Percentiles rank a stretch among this genome's conserved stretches.
These are phyloP conservation scores for Etia nguti DNA, from an alignment of 2,113 vertebrate species.

Conservation along the genomic window DNA sequence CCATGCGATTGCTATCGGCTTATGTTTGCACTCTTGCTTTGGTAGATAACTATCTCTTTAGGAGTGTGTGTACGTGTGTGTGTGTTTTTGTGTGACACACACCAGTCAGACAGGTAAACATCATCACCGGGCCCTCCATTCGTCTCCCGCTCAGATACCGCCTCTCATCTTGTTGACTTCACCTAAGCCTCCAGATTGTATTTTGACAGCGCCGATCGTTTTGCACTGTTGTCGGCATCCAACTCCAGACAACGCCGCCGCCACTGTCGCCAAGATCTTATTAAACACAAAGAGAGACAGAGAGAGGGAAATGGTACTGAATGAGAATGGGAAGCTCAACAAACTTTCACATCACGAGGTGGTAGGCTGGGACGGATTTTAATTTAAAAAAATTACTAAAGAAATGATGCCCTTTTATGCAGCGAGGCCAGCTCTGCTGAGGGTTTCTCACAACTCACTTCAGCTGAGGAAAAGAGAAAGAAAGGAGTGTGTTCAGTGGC, in stretches of 20 bases:
- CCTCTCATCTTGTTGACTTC: slow-evolving; percentile 57
- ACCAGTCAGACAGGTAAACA: slow-evolving; percentile 46
- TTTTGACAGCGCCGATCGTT: slow-evolving; percentile 57
- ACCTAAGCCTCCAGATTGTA: slow-evolving; percentile 56
- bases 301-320: slow-evolving; percentile 12
- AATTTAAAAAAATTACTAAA: not conserved
- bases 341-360: not conserved
- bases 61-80: not conserved
- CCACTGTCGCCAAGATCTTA: slow-evolving; percentile 17
- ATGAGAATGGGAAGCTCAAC: slow-evolving; percentile 27
- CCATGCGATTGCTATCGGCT: slow-evolving; percentile 2
- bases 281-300: slow-evolving; percentile 20
- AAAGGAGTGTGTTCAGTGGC: not conserved
- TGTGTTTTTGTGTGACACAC: not conserved
- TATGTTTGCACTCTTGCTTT: not conserved
- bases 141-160: slow-evolving; percentile 8
- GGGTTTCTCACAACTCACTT: not conserved
- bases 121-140: not conserved
- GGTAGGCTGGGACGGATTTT: not conserved
- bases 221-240: not conserved
- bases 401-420: not conserved
- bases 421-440: not conserved
- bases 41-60: slow-evolving; percentile 20
- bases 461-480: not conserved
- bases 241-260: not conserved